Conservation (phyloP, 2,888 invertebrate genomes). For the Capitulum mitella region DNA sequence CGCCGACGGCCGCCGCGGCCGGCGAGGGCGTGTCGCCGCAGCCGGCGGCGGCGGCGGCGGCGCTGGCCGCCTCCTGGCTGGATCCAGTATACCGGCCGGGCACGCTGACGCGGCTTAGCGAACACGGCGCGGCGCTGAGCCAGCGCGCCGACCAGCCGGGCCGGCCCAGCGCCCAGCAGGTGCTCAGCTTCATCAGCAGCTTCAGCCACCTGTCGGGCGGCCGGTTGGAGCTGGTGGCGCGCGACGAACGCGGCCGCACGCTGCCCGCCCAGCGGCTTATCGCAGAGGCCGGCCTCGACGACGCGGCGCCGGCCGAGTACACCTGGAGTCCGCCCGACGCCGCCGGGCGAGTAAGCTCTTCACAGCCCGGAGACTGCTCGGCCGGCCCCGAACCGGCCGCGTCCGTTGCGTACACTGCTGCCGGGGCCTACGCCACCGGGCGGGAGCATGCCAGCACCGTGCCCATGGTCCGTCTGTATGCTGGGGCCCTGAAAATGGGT, state of each 20-base stretch:
- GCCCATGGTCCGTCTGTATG: too few species aligned
- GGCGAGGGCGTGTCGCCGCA: background rate
- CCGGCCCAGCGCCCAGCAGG: background rate
- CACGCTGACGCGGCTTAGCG: conserved; percentile 36
- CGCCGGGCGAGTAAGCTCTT: too few species aligned
- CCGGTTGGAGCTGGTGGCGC: background rate
- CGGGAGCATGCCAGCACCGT: too few species aligned
- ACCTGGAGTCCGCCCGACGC: too few species aligned
- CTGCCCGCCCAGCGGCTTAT: background rate
- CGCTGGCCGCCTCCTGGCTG: background rate
- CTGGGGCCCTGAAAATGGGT: too few species aligned
- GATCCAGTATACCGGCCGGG: conserved; percentile 9
- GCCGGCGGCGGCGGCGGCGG: background rate
- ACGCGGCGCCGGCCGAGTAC: background rate
- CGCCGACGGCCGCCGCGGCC: background rate
- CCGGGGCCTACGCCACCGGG: too few species aligned
- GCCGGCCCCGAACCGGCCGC: too few species aligned
- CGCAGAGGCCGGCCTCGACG: background rate
- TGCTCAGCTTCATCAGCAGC: background rate
- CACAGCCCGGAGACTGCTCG: too few species aligned
- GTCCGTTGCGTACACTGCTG: too few species aligned
- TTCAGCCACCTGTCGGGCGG: background rate
- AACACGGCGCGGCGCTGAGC: background rate
- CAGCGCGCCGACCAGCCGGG: background rate
- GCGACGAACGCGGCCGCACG: background rate